A percentile compares a stretch with the other conserved stretches of the same genome.
Evolutionary conservation across 2,888 invertebrate species (phyloP).

Genomic region (Rhyacophila evoluta): DNA sequence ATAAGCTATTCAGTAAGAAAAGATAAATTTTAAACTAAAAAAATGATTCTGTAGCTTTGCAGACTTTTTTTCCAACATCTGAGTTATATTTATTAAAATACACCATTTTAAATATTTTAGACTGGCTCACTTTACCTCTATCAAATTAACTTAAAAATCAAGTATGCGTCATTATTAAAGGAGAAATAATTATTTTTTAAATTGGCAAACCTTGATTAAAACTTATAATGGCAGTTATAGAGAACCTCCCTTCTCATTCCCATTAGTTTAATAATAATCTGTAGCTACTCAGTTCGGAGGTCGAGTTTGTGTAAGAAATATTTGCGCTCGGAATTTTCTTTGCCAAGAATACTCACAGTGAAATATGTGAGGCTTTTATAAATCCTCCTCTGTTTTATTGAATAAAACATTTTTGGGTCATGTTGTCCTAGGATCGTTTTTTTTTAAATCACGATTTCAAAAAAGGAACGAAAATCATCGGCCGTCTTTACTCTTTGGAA

Average conservation of each 20-base stretch:
- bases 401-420: slow-evolving; percentile 24
- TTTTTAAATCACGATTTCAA: background rate
- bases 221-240: too few species aligned
- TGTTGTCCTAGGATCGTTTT: background rate
- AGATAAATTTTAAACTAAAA: too few species aligned
- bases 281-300: background rate
- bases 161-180: too few species aligned
- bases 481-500: background rate
- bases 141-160: too few species aligned
- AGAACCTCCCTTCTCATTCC: background rate
- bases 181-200: too few species aligned
- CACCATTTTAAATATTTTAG: too few species aligned
- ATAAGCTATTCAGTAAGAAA: too few species aligned
- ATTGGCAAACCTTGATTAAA: too few species aligned
- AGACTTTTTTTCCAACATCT: too few species aligned
- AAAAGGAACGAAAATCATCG: background rate
- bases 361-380: slow-evolving; percentile 19
- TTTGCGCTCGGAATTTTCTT: background rate
- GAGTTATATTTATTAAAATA: too few species aligned
- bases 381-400: background rate
- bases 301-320: slow-evolving; percentile 8
- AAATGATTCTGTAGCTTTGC: too few species aligned
- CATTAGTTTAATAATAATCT: background rate
- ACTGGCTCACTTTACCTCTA: too few species aligned
- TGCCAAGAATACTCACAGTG: background rate